Base-by-base conservation (phyloP, 1,140 invertebrate genomes). In the Euschistus heros region DNA sequence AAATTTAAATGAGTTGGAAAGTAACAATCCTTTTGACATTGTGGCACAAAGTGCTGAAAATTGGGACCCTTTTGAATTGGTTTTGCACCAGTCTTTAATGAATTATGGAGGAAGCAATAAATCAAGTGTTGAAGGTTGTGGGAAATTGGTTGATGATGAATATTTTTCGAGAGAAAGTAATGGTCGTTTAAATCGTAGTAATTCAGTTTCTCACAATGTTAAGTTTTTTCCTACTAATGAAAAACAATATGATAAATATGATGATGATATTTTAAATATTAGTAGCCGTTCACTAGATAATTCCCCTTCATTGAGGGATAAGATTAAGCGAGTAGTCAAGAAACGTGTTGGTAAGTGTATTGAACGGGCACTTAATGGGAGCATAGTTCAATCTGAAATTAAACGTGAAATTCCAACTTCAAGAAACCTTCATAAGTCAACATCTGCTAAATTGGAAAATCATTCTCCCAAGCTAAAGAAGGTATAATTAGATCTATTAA, bases 1-100 rank as follows among this genome's bases (percentile, higher is more conserved):
- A n/a, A 42, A 37, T 20, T 33, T 26, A 3, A 42, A 37, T 7
- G 50, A 22, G 6, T 20, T 61, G n/a, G 37, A 61, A 44, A 20
- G n/a, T 30, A 61, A 61, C 18, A 61, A 61, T 24, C 59, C 59
- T 37, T 61, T 61, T 61, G 59, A 61, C 18, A 26, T 61, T 33
- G 37, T 61, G 26, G 30, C 59, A 5, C n/a, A 37, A 18, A 44
- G 30, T 44, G 37, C 42, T 10, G 59, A 61, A 61, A 61, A 57
- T 14, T 57, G 54, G 54, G 54, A 57, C 24, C 54, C 54, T 24
- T 57, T 57, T 57, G 54, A 57, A 57, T 26, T 57, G 4, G 54
- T 57, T 2, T 57, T 57, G 26, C 54, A 24, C 26, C 18, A 57
- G 24, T 57, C 54, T 2, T 57, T 57, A 57, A 57, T 24, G 54